phyloP scores from a whole-genome alignment of 2,888 invertebrate genomes.

The Ophioninae sp. region DNA sequence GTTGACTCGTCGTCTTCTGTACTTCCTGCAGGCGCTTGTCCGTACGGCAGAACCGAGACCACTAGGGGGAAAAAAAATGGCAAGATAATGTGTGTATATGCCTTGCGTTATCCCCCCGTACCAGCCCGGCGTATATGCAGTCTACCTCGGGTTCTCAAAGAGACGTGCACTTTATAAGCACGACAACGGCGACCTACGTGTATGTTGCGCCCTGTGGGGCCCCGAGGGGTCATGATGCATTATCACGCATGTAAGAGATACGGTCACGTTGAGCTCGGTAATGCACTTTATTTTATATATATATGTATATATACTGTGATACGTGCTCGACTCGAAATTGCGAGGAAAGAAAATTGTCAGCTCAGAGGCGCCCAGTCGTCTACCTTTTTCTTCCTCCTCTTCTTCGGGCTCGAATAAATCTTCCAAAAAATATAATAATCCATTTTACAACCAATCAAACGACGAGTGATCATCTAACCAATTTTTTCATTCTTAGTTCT shows the following conservation, averaged over 20 bases:
- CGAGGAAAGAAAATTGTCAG: slow-evolving; percentile 43
- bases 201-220: slow-evolving; percentile 13
- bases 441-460: too few relatives aligned
- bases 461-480: too few relatives aligned
- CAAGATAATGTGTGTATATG: slow-evolving; percentile 19
- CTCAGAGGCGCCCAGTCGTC: slow-evolving; percentile 25
- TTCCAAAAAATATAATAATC: too few relatives aligned
- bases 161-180: slow-evolving; percentile 39
- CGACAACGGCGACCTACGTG: slow-evolving; percentile 3
- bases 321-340: slow-evolving; percentile 46
- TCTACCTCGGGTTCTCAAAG: slow-evolving; percentile 12
- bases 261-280: slow-evolving; percentile 46
- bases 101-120: background rate
- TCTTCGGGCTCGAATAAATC: background rate
- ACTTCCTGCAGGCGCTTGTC: slow-evolving; percentile 4
- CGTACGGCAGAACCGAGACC: background rate
- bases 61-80: slow-evolving; percentile 16
- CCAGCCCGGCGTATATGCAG: background rate
- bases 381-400: slow-evolving; percentile 11
- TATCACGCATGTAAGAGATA: slow-evolving; percentile 58
- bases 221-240: slow-evolving; percentile 56
- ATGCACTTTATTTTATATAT: slow-evolving; percentile 9
- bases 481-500: too few relatives aligned
- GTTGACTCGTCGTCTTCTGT: slow-evolving; percentile 43
- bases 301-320: slow-evolving; percentile 16